A percentile compares a stretch with the other conserved stretches of the same genome.
These are phyloP conservation scores for Microtus ochrogaster DNA, from an alignment of 2,113 vertebrate species.

Conservation along the genomic window DNA sequence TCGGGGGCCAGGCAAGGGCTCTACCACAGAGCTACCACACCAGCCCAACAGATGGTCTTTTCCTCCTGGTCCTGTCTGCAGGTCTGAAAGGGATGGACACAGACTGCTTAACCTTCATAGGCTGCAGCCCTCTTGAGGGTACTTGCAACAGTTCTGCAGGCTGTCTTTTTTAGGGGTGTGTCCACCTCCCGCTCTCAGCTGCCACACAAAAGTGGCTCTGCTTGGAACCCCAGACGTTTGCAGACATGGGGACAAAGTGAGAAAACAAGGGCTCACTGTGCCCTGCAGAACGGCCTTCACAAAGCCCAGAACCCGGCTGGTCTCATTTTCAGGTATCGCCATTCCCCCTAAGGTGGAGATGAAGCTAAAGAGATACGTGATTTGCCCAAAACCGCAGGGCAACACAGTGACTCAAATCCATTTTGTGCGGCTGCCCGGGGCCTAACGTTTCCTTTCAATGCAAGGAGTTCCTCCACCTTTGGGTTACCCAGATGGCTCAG, in stretches of 20 bases:
- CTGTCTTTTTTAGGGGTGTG: not conserved
- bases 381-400: constrained; percentile 66
- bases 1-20: not conserved
- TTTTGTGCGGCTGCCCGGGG: not conserved
- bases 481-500: not conserved
- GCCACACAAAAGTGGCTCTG: not conserved
- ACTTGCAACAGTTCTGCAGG: not conserved
- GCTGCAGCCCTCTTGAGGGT: not conserved
- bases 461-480: constrained; percentile 50
- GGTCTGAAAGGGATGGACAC: not conserved
- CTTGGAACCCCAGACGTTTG: not conserved
- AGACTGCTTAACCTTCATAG: not conserved
- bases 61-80: not conserved
- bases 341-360: constrained; percentile 1
- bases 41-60: not conserved
- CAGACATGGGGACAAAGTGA: not conserved
- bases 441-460: constrained; percentile 54
- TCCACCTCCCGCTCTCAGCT: not conserved
- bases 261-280: not conserved
- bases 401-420: constrained; percentile 65
- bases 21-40: not conserved
- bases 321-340: constrained; percentile 4
- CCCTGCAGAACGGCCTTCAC: not conserved
- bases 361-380: constrained; percentile 1
- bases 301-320: not conserved